Base-by-base conservation (phyloP, 2,113 vertebrate species). In the Rhinolophus ferrumequinum region DNA sequence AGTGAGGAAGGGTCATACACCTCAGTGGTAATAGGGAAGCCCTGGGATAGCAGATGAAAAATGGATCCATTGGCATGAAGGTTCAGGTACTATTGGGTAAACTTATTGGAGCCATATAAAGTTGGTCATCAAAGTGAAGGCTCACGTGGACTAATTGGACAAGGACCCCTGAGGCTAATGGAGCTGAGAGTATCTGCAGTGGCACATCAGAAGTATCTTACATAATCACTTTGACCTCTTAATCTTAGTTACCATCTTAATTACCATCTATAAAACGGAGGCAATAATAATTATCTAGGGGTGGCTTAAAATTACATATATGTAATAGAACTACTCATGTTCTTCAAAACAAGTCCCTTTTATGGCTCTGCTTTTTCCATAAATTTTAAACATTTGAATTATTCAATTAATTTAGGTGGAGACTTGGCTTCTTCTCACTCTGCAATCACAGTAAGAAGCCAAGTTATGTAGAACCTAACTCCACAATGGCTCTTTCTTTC, bases 191-290 rank as follows among this genome's bases (percentile, higher is more conserved):
- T 64, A 44, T 58, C 14, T 75, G 35, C 22, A 8, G 21, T 77
- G 38, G 10, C 12, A 67, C 8, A 2, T 79, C 30, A 26, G 15
- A 35, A 3, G 38, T 52, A 22, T 67, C 26, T 44, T 62, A 75
- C 24, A 56, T 11, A 54, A 69, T 60, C 24, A 28, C 19, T 82
- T 54, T 86, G 28, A 77, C 15, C 24, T 70, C 41, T 52, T 6
- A 67, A 64, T 85, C n/a, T 96, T 85, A 69, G 19, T 93, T 79
- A 87, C 15, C 38, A 66, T 73, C 24, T 81, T 87, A 73, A 52
- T 84, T 75, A 54, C 26, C 19, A 52, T 56, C 35, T 70, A 8
- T 19, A 70, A 79, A 77, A 67, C 13, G 30, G 5, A 89, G 15
- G 30, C 41, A 64, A 62, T 41, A 79, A 28, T 79, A 79, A 52